Conservation (phyloP, 2,888 invertebrate species). For the Diplolepis rosae region DNA sequence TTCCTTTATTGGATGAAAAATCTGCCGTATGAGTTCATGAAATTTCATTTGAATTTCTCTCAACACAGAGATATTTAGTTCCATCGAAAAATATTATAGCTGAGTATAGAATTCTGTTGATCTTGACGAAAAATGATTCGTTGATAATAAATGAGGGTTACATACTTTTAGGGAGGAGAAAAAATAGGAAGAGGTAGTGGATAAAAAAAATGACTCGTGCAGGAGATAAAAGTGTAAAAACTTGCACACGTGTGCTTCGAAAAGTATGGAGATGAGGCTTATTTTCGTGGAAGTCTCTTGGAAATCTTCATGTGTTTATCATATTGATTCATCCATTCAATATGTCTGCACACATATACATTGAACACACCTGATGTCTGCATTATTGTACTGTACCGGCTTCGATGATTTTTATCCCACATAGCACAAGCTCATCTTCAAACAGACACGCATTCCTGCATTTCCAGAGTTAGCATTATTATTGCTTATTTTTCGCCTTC, state of each 20-base stretch:
- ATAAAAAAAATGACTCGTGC: neutral
- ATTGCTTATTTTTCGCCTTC: too few relatives aligned
- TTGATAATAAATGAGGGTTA: neutral
- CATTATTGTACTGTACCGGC: neutral
- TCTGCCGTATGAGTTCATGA: too few relatives aligned
- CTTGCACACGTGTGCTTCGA: neutral
- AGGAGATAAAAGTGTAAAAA: neutral
- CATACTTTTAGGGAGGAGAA: neutral
- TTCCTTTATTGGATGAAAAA: too few relatives aligned
- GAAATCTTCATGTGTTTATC: slow-evolving; percentile 14
- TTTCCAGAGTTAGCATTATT: too few relatives aligned
- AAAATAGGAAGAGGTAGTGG: neutral
- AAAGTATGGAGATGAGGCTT: slow-evolving; percentile 16
- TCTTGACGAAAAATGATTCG: neutral
- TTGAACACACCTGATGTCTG: slow-evolving; percentile 14
- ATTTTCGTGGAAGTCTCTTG: slow-evolving; percentile 20
- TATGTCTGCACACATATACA: neutral
- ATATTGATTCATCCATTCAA: slow-evolving; percentile 14
- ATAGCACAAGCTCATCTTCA: neutral
- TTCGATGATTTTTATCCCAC: neutral
- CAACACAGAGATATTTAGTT: too few relatives aligned
- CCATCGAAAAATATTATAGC: too few relatives aligned
- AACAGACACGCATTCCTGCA: slow-evolving; percentile 17
- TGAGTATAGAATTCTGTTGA: neutral
- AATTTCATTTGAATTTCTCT: too few relatives aligned